phyloP scores from a whole-genome alignment of 2,797 vertebrate species.

The Astyanax mexicanus region DNA sequence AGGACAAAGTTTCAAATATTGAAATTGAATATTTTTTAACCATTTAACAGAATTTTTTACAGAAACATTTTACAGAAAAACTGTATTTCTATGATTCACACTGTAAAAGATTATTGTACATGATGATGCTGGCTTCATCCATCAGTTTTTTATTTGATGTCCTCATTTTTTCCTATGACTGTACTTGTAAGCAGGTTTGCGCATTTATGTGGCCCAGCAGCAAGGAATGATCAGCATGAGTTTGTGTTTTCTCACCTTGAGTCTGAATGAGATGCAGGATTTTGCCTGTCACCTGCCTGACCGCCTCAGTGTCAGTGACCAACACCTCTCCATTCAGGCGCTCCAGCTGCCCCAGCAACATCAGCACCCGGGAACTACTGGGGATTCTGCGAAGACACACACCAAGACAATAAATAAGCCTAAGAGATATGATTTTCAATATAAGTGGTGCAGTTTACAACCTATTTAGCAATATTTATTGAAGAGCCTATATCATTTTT shows the following conservation, averaged over 20 bases:
- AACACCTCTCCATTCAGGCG: constrained; percentile 84
- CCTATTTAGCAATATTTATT: background rate
- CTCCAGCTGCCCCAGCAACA: constrained; percentile 92
- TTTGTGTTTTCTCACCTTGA: constrained; percentile 91
- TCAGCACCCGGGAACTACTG: constrained; percentile 87
- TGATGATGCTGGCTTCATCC: too few species aligned
- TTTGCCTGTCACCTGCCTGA: constrained; percentile 90
- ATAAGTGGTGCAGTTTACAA: background rate
- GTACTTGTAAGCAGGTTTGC: too few species aligned
- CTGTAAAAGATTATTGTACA: too few species aligned
- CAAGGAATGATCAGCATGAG: too few species aligned
- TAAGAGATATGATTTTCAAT: background rate
- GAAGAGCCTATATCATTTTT: background rate
- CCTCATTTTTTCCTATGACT: too few species aligned
- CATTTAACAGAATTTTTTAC: too few species aligned
- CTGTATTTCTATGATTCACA: too few species aligned
- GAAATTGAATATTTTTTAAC: too few species aligned
- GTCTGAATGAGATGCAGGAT: constrained; percentile 96
- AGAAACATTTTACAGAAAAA: too few species aligned
- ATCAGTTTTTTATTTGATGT: too few species aligned
- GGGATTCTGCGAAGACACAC: constrained; percentile 75
- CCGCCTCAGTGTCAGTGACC: constrained; percentile 79
- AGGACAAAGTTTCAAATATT: background rate
- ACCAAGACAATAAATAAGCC: constrained; percentile 4
- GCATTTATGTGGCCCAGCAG: too few species aligned